These are phyloP conservation scores for Ictalurus furcatus DNA, from an alignment of 2,113 vertebrate species.

Conservation along the genomic window DNA sequence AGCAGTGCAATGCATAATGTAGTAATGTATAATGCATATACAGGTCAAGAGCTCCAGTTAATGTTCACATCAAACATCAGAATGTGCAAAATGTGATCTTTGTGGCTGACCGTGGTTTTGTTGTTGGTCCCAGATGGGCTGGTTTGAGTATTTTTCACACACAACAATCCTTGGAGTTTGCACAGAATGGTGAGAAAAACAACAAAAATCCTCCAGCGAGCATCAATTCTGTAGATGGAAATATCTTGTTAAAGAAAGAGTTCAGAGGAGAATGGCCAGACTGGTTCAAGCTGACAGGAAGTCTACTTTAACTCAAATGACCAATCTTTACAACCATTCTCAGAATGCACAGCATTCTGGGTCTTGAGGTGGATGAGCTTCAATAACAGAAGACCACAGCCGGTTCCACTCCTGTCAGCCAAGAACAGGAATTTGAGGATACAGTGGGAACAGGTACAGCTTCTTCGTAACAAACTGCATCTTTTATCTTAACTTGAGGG, in stretches of 20 bases:
- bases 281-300: no score
- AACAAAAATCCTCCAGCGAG: not conserved
- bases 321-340: not conserved
- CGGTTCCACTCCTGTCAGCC: not conserved
- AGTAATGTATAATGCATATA: not conserved
- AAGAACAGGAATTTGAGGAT: not conserved
- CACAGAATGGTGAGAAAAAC: not conserved
- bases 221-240: not conserved
- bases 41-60: not conserved
- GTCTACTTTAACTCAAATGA: not conserved
- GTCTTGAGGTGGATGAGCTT: not conserved
- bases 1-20: not conserved
- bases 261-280: not conserved
- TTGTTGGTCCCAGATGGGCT: not conserved
- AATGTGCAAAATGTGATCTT: not conserved
- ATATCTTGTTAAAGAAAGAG: not conserved
- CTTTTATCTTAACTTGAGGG: not conserved
- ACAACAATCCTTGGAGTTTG: not conserved
- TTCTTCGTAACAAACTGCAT: not conserved
- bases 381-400: not conserved
- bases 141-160: not conserved
- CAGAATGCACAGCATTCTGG: not conserved
- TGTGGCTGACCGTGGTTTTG: not conserved
- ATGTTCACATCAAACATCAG: not conserved
- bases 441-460: not conserved